Evolutionary conservation across 1,140 invertebrate genomes (phyloP), one percentile per base, ranked within the genome.

Genomic region (Oscheius sp.): DNA sequence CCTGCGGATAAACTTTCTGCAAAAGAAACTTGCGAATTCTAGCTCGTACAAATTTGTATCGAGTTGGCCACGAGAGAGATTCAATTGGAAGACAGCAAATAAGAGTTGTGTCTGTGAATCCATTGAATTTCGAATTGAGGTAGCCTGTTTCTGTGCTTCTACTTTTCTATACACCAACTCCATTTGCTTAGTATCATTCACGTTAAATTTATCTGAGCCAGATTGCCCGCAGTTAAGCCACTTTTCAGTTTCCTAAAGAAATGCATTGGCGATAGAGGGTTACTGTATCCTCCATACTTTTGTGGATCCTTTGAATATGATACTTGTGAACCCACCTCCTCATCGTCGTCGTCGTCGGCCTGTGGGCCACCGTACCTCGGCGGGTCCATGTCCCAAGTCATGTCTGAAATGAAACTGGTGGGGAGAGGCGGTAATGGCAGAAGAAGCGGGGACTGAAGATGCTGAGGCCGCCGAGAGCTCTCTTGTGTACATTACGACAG

Each of bases 301-400:
- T n/a, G n/a, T n/a, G n/a, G n/a, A n/a, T n/a, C n/a, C n/a, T n/a
- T n/a, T n/a, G 38, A n/a, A 42, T 10, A 42, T 7, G 38, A 42
- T 20, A 23, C 7, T 4, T 55, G 49, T n/a, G n/a, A n/a, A 23
- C 49, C 29, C 15, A 36, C 61, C 32, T 63, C 61, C 36, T 72
- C 65, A 28, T 71, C 67, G 34, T 70, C 62, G 20, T 69, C 67
- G 2, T 45, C 20, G n/a, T 26, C 67, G 63, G 59, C 34, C 49
- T 73, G 71, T 10, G 49, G 28, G 2, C 71, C 71, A 10, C 71
- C 71, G 71, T 75, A 73, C 58, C 71, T 59, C 20, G 74, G 71
- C 3, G 18, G 10, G 23, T 72, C 69, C 15, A 31, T 28, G 10
- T 1, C 71, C 46, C 55, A 45, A 35, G 71, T 31, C 71, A 71